Evolutionary conservation across 2,888 invertebrate species (phyloP), one percentile per base, ranked within the genome.

Genomic region (Drosophila lutescens): DNA sequence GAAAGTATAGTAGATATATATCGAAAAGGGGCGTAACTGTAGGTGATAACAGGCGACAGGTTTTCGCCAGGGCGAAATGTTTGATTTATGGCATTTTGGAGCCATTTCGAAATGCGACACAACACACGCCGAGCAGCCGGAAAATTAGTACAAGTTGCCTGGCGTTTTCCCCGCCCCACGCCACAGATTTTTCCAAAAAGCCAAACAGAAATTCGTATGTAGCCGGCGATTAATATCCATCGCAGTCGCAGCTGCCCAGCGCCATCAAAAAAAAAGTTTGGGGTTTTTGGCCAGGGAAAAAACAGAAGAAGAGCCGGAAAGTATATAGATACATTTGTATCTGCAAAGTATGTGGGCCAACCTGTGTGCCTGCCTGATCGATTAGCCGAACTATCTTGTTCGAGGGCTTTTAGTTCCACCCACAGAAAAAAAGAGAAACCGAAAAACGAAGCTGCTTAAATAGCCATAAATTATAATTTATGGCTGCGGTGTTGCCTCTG

Each of bases 301-400:
- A 10, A 49, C 4, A 5, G 41, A 13, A 49, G 4, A 10, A 41
- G 56, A 66, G 58, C 51, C 40, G 49, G 65, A 63, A 65, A 68
- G 58, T 59, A 62, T 72, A 60, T 38, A 54, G 56, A 68, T 70
- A 59, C 66, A 55, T 65, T 60, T 73, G 17, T 59, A 57, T 57
- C 44, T 23, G 47, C 38, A 41, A 32, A 34, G 34, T 59, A 73
- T 67, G 74, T 75, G 85, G 80, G 77, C 70, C 84, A 84, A 89
- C 88, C 89, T 87, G 87, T 87, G 84, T 87, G 84, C 74, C 86
- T 87, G 84, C 74, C 86, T 89, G 89, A 88, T 88, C 89, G 85
- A 85, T 86, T 86, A 83, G 87, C 71, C 58, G 69, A 56, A 59
- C 78, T 61, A 61, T 63, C 76, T 40, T 73, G 62, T 65, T 47